These are phyloP conservation scores for Fissipunctia ypsillon DNA, from an alignment of 2,888 invertebrate genomes.

Conservation along the genomic window DNA sequence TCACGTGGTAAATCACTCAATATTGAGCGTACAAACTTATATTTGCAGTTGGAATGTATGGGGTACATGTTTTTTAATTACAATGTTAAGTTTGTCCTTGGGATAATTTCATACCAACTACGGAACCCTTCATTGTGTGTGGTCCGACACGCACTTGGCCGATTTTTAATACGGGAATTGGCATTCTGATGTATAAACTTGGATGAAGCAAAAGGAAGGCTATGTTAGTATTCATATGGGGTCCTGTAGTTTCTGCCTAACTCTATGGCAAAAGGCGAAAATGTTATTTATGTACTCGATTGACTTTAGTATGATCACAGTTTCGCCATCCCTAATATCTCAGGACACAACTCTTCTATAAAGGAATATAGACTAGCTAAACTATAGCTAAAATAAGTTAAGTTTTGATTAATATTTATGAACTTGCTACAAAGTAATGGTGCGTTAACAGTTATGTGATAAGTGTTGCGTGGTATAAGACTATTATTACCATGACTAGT, in stretches of 20 bases:
- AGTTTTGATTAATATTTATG: slow-evolving; percentile 57
- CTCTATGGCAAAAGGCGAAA: background rate
- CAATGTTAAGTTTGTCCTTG: too few relatives aligned
- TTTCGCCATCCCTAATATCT: slow-evolving; percentile 24
- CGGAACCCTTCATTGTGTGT: too few relatives aligned
- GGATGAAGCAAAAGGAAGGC: background rate
- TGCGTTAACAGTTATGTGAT: slow-evolving; percentile 58
- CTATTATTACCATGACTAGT: slow-evolving; percentile 5
- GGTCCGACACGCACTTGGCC: too few relatives aligned
- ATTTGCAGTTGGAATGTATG: too few relatives aligned
- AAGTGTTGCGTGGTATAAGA: slow-evolving; percentile 50
- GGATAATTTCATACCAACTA: too few relatives aligned
- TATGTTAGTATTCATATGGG: background rate
- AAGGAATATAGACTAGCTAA: slow-evolving; percentile 1
- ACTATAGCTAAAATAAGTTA: slow-evolving; percentile 20
- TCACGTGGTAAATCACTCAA: too few relatives aligned
- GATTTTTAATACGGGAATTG: background rate
- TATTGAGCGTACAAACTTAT: too few relatives aligned
- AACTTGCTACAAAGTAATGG: slow-evolving; percentile 55
- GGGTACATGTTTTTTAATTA: too few relatives aligned
- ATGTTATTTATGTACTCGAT: background rate
- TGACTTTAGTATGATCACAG: background rate
- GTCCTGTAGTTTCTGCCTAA: background rate
- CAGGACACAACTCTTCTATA: background rate
- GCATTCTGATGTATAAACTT: background rate